Evolutionary conservation across 2,113 vertebrate genomes (phyloP).

Genomic region (Stercorarius parasiticus): DNA sequence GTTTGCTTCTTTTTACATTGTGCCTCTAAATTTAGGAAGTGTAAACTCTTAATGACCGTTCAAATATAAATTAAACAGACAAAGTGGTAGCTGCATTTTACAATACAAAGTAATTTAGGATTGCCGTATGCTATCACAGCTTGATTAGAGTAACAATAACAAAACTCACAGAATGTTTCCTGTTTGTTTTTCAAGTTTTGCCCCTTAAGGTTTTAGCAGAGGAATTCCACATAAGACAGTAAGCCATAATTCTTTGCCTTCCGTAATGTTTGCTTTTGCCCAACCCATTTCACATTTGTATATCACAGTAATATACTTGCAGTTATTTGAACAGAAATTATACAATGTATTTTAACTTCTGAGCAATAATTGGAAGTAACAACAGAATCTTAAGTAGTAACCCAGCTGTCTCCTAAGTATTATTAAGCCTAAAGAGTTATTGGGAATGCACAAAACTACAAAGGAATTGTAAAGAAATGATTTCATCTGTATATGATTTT

Average conservation of each 20-base stretch:
- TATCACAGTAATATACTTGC: slow-evolving; percentile 12
- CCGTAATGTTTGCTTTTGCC: neutral
- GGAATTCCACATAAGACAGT: neutral
- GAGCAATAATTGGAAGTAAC: slow-evolving; percentile 57
- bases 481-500: slow-evolving; percentile 72
- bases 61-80: slow-evolving; percentile 33
- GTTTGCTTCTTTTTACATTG: slow-evolving; percentile 2
- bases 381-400: slow-evolving; percentile 41
- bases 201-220: neutral
- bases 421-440: slow-evolving; percentile 59
- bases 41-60: neutral
- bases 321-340: slow-evolving; percentile 37
- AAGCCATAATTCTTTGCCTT: neutral
- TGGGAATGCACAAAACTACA: slow-evolving; percentile 47
- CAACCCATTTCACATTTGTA: slow-evolving; percentile 8
- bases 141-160: slow-evolving; percentile 34
- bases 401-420: slow-evolving; percentile 45
- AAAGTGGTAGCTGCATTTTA: slow-evolving; percentile 27
- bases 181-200: slow-evolving; percentile 30
- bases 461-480: slow-evolving; percentile 63
- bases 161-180: slow-evolving; percentile 14
- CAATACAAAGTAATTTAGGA: neutral
- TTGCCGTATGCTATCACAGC: slow-evolving; percentile 1
- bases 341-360: slow-evolving; percentile 32
- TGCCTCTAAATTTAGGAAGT: slow-evolving; percentile 24